Conservation (phyloP, 2,113 vertebrate species). For the Alexandromys fortis region DNA sequence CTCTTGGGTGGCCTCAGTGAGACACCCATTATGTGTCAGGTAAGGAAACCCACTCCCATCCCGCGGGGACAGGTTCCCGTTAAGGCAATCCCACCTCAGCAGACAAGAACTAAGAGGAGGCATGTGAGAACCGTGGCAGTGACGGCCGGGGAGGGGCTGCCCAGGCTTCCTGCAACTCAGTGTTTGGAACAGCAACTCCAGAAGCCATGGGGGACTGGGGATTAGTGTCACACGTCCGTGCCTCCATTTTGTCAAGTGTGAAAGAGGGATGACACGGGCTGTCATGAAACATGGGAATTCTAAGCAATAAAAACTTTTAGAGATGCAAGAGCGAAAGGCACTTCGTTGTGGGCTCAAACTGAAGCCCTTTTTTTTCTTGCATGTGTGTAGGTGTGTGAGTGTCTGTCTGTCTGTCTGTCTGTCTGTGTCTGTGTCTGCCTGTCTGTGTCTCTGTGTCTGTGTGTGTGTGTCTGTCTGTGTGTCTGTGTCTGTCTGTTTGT, state of each 20-base stretch:
- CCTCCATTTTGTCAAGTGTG: neutral
- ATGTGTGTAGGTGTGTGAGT: neutral
- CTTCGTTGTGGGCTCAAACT: neutral
- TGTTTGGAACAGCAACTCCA: too few relatives aligned
- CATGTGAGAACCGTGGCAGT: rapidly evolving
- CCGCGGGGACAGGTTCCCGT: too few relatives aligned
- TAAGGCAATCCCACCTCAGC: neutral
- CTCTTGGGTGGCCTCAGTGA: neutral
- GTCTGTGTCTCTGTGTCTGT: neutral
- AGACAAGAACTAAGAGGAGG: rapidly evolving
- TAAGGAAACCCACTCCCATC: rapidly evolving
- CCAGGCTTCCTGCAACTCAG: neutral
- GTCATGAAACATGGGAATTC: neutral
- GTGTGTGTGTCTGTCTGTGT: neutral
- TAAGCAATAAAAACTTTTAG: neutral
- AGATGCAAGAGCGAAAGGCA: too few relatives aligned
- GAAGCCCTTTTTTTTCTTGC: neutral
- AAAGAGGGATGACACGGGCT: neutral
- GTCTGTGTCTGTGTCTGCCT: too few relatives aligned
- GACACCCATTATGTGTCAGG: too few relatives aligned
- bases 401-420: neutral
- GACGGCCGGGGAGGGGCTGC: rapidly evolving
- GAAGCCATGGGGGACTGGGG: rapidly evolving
- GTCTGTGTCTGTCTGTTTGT: too few relatives aligned
- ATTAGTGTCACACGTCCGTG: neutral